Percentiles rank a stretch among this genome's conserved stretches.
phyloP scores from a whole-genome alignment of 2,888 invertebrate species.

The Brachyopa scutellaris region DNA sequence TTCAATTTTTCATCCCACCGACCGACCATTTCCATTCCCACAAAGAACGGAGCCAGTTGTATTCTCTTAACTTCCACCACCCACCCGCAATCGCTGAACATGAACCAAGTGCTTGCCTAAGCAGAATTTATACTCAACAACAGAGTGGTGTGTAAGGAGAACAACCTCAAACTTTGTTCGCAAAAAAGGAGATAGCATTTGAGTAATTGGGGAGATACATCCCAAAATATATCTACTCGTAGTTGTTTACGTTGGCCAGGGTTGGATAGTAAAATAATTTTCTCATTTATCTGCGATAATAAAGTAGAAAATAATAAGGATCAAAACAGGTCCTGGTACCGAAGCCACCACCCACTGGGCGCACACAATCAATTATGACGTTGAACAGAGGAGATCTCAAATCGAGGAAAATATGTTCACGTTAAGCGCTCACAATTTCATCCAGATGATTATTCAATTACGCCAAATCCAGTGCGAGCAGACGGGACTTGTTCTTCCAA shows the following conservation, averaged over 20 bases:
- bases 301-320: conserved; percentile 63
- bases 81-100: neutral
- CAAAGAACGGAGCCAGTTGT: conserved; percentile 23
- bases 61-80: neutral
- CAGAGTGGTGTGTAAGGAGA: neutral
- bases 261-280: conserved; percentile 56
- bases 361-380: conserved; percentile 69
- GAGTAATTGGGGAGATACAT: conserved; percentile 68
- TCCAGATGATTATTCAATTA: conserved; percentile 73
- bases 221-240: neutral
- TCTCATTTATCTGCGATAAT: conserved; percentile 70
- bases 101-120: conserved; percentile 15
- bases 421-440: conserved; percentile 61
- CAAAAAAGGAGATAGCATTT: conserved; percentile 41
- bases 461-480: conserved; percentile 51
- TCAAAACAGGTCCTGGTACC: conserved; percentile 37
- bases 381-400: conserved; percentile 31
- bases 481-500: conserved; percentile 46
- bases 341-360: conserved; percentile 44
- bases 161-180: conserved; percentile 16
- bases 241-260: conserved; percentile 46
- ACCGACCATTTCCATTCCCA: conserved; percentile 3
- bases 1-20: conserved; percentile 70
- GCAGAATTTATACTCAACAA: conserved; percentile 42
- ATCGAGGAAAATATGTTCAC: conserved; percentile 43